Evolutionary conservation across 2,888 invertebrate genomes (phyloP).

Genomic region (Polyommatus iphigenia): DNA sequence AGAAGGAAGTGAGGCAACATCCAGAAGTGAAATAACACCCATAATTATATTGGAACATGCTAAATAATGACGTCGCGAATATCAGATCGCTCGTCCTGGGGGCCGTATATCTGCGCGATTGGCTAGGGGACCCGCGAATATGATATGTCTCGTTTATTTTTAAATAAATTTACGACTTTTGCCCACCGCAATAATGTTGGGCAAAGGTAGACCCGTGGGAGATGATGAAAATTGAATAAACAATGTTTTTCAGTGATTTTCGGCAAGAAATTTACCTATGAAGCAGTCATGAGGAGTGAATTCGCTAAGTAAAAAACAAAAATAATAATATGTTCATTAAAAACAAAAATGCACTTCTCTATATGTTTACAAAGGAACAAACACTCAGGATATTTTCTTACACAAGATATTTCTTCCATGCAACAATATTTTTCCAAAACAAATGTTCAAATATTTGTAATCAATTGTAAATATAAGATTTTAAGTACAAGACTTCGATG

Average conservation of each 20-base stretch:
- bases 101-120: slow-evolving; percentile 57
- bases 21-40: neutral
- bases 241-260: neutral
- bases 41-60: slow-evolving; percentile 18
- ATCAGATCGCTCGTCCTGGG: slow-evolving; percentile 52
- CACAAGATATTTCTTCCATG: neutral
- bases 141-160: slow-evolving; percentile 50
- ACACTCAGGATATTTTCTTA: neutral
- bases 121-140: slow-evolving; percentile 49
- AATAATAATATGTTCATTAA: too few species aligned
- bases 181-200: neutral
- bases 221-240: slow-evolving; percentile 11
- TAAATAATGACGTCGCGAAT: slow-evolving; percentile 36
- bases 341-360: neutral
- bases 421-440: slow-evolving; percentile 1
- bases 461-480: slow-evolving; percentile 31
- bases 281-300: neutral
- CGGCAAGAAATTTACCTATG: too few species aligned
- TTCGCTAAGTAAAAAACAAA: neutral
- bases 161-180: slow-evolving; percentile 35
- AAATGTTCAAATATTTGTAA: slow-evolving; percentile 20
- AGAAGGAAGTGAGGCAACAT: neutral
- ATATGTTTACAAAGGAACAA: neutral
- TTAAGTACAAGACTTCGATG: slow-evolving; percentile 43
- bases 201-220: slow-evolving; percentile 5